These are phyloP conservation scores for Takifugu rubripes DNA, from an alignment of 2,797 vertebrate species.

Conservation along the genomic window DNA sequence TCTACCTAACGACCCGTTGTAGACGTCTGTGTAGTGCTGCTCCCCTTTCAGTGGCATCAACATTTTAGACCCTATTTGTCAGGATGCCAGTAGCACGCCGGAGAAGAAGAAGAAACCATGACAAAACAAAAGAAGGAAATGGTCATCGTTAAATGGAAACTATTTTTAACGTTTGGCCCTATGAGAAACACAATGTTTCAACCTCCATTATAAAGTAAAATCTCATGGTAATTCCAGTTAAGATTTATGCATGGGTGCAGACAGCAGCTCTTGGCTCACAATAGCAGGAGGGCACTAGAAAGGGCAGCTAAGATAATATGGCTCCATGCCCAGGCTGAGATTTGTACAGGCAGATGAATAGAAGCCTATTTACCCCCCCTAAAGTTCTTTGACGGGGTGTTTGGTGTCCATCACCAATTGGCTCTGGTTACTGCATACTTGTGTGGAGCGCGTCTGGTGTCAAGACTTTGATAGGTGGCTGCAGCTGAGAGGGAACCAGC, in stretches of 20 bases:
- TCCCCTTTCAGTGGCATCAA: no score
- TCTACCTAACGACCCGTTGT: no score
- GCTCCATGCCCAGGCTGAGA: conserved; percentile 65
- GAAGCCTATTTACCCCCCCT: conserved; percentile 64
- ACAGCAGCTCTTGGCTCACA: conserved; percentile 63
- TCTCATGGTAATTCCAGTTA: conserved; percentile 50
- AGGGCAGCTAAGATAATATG: conserved; percentile 72
- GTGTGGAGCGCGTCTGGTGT: conserved; percentile 69
- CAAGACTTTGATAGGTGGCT: conserved; percentile 71
- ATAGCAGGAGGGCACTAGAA: conserved; percentile 65
- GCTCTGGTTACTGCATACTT: conserved; percentile 69
- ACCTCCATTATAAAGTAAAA: conserved; percentile 32
- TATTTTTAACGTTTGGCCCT: conserved; percentile 8
- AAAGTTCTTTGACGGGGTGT: conserved; percentile 67
- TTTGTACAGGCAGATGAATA: conserved; percentile 73
- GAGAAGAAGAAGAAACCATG: neutral
- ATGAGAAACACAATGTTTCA: conserved; percentile 14
- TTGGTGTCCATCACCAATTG: conserved; percentile 73
- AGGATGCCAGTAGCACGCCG: neutral
- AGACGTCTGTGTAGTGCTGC: no score
- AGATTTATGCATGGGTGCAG: conserved; percentile 55
- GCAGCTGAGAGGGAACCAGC: conserved; percentile 33
- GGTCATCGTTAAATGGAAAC: conserved; percentile 7
- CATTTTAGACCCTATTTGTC: neutral
- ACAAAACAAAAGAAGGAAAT: conserved; percentile 8